A percentile compares a stretch with the other conserved stretches of the same genome.
Conservation (phyloP, 1,140 invertebrate species). For the Drosophila pandora region DNA sequence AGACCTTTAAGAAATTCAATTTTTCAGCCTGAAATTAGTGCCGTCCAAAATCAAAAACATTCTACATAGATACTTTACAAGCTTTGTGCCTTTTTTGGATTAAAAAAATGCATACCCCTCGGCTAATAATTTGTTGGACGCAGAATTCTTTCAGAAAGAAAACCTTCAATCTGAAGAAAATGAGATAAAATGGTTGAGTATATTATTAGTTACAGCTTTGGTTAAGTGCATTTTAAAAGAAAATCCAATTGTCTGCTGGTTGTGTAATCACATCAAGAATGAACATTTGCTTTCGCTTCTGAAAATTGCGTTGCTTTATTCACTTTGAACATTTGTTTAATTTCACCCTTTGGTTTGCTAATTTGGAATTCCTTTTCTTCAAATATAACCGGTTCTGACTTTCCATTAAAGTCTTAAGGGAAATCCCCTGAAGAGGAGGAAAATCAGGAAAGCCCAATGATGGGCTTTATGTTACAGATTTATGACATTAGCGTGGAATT, state of each 20-base stretch:
- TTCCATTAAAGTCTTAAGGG: conserved; percentile 30
- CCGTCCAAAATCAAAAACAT: too few species aligned
- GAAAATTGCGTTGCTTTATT: background rate
- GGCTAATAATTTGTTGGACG: too few species aligned
- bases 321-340: background rate
- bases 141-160: too few species aligned
- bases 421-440: conserved; percentile 8
- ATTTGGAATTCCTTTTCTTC: conserved; percentile 26
- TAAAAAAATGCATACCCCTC: too few species aligned
- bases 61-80: too few species aligned
- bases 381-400: background rate
- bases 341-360: background rate
- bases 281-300: background rate
- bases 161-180: background rate
- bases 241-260: background rate
- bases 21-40: too few species aligned
- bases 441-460: background rate
- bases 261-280: conserved; percentile 6
- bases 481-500: conserved; percentile 48
- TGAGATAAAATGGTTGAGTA: background rate
- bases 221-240: background rate
- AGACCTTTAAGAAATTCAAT: too few species aligned
- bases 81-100: too few species aligned
- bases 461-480: conserved; percentile 52
- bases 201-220: too few species aligned